These are phyloP conservation scores for Myoxocephalus aenaeus DNA, from an alignment of 2,797 vertebrate species.

Conservation along the genomic window DNA sequence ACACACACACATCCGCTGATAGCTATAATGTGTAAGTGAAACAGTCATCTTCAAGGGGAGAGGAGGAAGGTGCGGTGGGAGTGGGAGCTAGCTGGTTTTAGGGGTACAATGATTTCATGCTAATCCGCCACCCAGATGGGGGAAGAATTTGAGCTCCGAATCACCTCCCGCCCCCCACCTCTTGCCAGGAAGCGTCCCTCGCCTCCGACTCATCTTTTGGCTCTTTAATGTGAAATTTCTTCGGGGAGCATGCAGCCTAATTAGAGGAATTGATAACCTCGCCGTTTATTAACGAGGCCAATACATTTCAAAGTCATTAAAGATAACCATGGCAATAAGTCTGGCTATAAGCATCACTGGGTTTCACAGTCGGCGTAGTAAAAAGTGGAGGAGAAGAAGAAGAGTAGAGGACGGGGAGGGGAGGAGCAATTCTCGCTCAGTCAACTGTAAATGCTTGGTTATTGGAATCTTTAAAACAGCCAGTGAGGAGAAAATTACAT, in stretches of 20 bases:
- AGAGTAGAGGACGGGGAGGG: conserved; percentile 25
- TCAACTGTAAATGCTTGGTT: conserved; percentile 94
- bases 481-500: conserved; percentile 94
- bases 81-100: conserved; percentile 52
- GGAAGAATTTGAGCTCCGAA: conserved; percentile 69
- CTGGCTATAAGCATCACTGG: conserved; percentile 92
- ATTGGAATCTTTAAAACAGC: conserved; percentile 97
- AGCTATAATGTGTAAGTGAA: conserved; percentile 75
- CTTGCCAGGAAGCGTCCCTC: conserved; percentile 75
- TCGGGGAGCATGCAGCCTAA: conserved; percentile 93
- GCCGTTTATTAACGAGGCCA: conserved; percentile 96
- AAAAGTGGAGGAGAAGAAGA: conserved; percentile 60
- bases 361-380: conserved; percentile 89
- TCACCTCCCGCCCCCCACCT: conserved; percentile 40
- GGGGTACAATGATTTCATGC: conserved; percentile 70
- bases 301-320: conserved; percentile 99
- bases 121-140: conserved; percentile 77
- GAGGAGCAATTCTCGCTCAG: conserved; percentile 91
- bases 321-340: conserved; percentile 98
- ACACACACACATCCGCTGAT: conserved; percentile 41
- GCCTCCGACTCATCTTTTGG: conserved; percentile 87
- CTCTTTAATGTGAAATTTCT: conserved; percentile 95
- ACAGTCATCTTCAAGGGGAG: conserved; percentile 67
- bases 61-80: conserved; percentile 42
- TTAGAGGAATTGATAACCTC: conserved; percentile 99